Evolutionary conservation across 2,888 invertebrate species (phyloP), one percentile per base, ranked within the genome.

Genomic region (Campaea margaritaria): DNA sequence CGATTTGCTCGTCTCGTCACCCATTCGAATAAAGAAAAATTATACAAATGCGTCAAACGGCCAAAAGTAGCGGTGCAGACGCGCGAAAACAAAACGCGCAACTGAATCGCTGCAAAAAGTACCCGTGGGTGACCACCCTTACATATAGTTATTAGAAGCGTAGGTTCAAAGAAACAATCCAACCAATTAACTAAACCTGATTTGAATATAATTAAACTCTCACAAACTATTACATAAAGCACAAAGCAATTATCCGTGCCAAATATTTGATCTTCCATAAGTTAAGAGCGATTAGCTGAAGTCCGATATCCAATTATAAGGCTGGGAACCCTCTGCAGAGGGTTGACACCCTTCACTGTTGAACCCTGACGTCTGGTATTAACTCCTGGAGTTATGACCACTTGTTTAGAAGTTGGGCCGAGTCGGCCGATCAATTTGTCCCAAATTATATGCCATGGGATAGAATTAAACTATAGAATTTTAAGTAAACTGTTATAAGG

Each of bases 271-370:
- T 54, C 54, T 47, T 28, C 50, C 21, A 21, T 49, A 16, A 60
- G 45, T 49, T 45, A 54, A 36, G 50, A 28, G 28, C 58, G 60
- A 61, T 62, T 52, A 54, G 42, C 64, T 44, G 36, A 34, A 60
- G 49, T 53, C 57, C 63, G 46, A 63, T 59, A 62, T 58, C 61
- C 63, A 61, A 66, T 66, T 65, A 57, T 45, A n/a, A 47, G 51
- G 54, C 45, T 28, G 16, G 41, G 60, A 39, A 43, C 58, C 50
- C 46, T 51, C 14, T 31, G 36, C 43, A 47, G 52, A 48, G 42
- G 53, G 53, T 50, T 64, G 58, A 64, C 64, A 57, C 51, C 56
- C 61, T 50, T 45, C 54, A 52, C 57, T 51, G 56, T 56, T 44
- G 38, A 61, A 57, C 54, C 58, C 47, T 46, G 46, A 47, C 28